Evolutionary conservation across 2,888 invertebrate genomes (phyloP), one percentile per base, ranked within the genome.

Genomic region (Eustalomyia histrio): DNA sequence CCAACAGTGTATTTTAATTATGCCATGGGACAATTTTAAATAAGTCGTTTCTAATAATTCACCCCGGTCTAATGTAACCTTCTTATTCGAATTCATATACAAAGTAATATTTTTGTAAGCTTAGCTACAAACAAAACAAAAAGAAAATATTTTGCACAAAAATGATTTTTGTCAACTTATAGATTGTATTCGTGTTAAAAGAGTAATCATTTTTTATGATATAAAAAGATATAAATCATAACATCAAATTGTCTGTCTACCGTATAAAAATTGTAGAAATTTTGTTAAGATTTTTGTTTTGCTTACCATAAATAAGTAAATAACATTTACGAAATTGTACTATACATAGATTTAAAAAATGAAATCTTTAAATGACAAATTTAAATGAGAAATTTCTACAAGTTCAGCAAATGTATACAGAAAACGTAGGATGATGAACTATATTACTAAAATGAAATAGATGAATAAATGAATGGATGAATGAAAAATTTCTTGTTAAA

Each of bases 191-290:
- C 17, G 29, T 35, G 7, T 2, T 17, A 14, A 29, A 55, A 6
- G 17, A 39, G 17, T 14, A 18, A 14, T 60, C 60, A 60, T 60
- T 60, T 39, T 17, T 60, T 39, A 60, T 39, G 39, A 39, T 60
- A 21, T 2, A 39, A 35, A 60, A 60, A 39, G 14, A 14, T 18
- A 60, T 39, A 60, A 60, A 60, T 39, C 60, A 39, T 60, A 39
- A 60, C 18, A 39, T 33, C 16, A 60, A 39, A 60, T 39, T 18
- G 18, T 39, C 2, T 60, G 7, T 39, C 39, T 18, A 33, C 16
- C 16, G n/a, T 39, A 39, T 39, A 29, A 29, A 21, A 9, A 29
- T 33, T 1, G 21, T 39, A 1, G 14, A 39, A 39, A 39, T 2
- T n/a, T 12, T 39, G 39, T 39, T 39, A 39, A 39, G 35, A 35